Evolutionary conservation across 2,888 invertebrate species (phyloP), one percentile per base, ranked within the genome.

Genomic region (Caenorhabditis virilis): DNA sequence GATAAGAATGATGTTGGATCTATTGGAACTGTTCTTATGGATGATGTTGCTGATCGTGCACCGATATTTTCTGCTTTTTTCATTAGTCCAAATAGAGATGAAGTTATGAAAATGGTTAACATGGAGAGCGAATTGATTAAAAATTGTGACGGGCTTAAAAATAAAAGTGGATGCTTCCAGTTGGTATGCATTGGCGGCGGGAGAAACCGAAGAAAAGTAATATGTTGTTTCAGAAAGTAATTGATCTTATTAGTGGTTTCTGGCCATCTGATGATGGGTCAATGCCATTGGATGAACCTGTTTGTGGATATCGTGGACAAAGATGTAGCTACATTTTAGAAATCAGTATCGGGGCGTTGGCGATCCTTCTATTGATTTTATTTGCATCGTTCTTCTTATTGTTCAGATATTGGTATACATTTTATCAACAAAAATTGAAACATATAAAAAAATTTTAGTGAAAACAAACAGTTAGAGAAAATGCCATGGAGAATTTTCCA

Each of bases 1-100:
- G 60, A 55, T n/a, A 52, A 52, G 43, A 61, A 53, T 22, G 61
- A 63, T n/a, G 35, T 48, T n/a, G 72, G 64, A 38, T 61, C 73
- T 15, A 60, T 76, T 33, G 80, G 78, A 9, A 74, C 69, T 4
- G 80, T 81, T 15, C 48, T 76, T 23, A 81, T 81, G 81, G 81
- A 81, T 56, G 81, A 81, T 43, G 60, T 81, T 23, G 80, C 77
- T 2, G 81, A 81, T 46, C 52, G 81, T 42, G 79, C 80, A 0
- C 79, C 79, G 4, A 69, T 78, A 22, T 81, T 82, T 62, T 79
- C 78, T 1, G 81, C 81, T 15, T 81, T 81, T 57, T 81, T 69
- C 52, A 77, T 81, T 1, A 62, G 77, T 13, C 80, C 81, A 6
- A 79, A 74, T 36, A 16, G 56, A 15, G 80, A 80, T 39, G 74